A percentile compares a stretch with the other conserved stretches of the same genome.
These are phyloP conservation scores for Sebastes miniatus DNA, from an alignment of 2,797 vertebrate genomes.

Conservation along the genomic window DNA sequence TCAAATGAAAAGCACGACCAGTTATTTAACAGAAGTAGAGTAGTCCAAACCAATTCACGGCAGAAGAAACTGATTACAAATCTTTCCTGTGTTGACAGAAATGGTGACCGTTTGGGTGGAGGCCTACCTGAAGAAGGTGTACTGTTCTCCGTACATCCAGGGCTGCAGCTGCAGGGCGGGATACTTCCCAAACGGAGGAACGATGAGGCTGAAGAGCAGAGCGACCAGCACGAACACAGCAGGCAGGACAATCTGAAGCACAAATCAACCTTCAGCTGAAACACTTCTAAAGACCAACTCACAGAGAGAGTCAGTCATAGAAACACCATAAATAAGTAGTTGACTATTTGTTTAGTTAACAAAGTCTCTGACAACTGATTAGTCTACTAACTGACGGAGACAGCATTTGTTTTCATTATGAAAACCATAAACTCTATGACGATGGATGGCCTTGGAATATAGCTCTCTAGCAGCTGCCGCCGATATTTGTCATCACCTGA, in stretches of 20 bases:
- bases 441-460: background rate
- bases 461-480: background rate
- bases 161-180: constrained; percentile 86
- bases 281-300: background rate
- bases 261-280: constrained; percentile 1
- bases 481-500: constrained; percentile 62
- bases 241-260: constrained; percentile 87
- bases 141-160: constrained; percentile 89
- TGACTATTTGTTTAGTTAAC: background rate
- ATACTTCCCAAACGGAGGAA: constrained; percentile 87
- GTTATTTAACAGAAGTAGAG: background rate
- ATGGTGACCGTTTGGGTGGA: background rate
- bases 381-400: background rate
- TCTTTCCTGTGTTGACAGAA: background rate
- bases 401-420: background rate
- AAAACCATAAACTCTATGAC: background rate
- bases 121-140: constrained; percentile 90
- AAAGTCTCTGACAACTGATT: background rate
- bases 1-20: background rate
- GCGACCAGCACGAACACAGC: constrained; percentile 90
- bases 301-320: background rate
- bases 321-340: background rate
- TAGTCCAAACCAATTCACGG: background rate
- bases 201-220: constrained; percentile 88
- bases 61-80: background rate